These are phyloP conservation scores for Erythrolamprus reginae DNA, from an alignment of 2,113 vertebrate genomes.

Conservation along the genomic window DNA sequence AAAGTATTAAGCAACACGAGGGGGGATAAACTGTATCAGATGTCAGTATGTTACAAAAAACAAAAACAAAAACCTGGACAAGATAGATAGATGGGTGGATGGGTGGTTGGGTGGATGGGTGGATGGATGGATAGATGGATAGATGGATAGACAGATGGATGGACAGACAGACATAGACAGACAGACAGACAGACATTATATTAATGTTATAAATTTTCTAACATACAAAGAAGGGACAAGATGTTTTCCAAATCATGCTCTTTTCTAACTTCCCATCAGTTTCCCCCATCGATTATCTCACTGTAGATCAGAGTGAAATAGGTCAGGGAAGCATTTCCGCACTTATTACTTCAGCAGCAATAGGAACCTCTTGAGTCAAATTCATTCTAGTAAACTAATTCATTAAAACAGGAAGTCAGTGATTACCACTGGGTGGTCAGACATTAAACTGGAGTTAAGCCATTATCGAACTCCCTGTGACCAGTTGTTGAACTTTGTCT, in stretches of 20 bases:
- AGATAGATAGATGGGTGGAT: not conserved
- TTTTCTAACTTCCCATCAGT: not conserved
- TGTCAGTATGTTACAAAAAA: not conserved
- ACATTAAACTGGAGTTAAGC: slow-evolving; percentile 7
- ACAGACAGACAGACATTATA: not conserved
- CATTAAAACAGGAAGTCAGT: not conserved
- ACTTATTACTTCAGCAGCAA: not conserved
- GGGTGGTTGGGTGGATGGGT: too few relatives aligned
- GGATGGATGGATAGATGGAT: too few relatives aligned
- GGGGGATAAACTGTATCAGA: not conserved
- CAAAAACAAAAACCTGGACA: not conserved
- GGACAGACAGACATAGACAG: too few relatives aligned
- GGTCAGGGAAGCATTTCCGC: not conserved
- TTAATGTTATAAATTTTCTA: not conserved
- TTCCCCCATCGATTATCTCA: not conserved
- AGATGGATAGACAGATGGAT: too few relatives aligned
- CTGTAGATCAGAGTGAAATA: not conserved
- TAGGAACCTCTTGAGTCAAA: slow-evolving; percentile 1
- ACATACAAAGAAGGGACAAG: not conserved
- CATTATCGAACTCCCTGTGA: slow-evolving; percentile 14
- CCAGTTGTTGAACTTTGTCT: not conserved
- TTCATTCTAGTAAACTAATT: slow-evolving; percentile 11
- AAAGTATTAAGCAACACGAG: slow-evolving; percentile 23
- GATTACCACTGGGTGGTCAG: not conserved
- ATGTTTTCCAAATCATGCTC: not conserved